Evolutionary conservation across 1,140 invertebrate species (phyloP).

Genomic region (Lasioglossum baleicum): DNA sequence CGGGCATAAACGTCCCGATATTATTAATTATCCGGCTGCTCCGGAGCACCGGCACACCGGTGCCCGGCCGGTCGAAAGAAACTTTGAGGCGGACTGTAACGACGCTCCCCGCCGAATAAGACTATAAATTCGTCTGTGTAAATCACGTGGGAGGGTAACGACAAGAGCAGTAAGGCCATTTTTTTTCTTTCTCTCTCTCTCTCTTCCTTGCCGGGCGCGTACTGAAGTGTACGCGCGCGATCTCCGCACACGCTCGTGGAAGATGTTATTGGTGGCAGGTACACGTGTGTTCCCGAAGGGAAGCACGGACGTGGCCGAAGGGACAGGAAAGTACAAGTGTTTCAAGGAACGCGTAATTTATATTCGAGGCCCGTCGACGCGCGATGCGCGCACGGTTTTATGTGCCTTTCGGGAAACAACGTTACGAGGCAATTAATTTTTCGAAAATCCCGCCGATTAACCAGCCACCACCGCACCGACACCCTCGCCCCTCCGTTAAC

Average conservation of each 20-base stretch:
- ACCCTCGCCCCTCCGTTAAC: background rate
- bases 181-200: slow-evolving; percentile 8
- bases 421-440: slow-evolving; percentile 67
- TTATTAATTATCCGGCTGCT: slow-evolving; percentile 29
- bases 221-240: too few relatives aligned
- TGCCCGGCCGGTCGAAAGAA: slow-evolving; percentile 4
- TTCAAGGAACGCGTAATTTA: slow-evolving; percentile 67
- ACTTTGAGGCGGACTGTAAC: slow-evolving; percentile 47
- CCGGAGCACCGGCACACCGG: background rate
- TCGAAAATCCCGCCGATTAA: slow-evolving; percentile 56
- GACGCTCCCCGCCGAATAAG: slow-evolving; percentile 55
- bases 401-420: slow-evolving; percentile 67
- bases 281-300: slow-evolving; percentile 53
- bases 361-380: slow-evolving; percentile 60
- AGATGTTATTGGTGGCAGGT: slow-evolving; percentile 57
- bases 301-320: slow-evolving; percentile 47
- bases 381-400: slow-evolving; percentile 53
- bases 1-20: slow-evolving; percentile 19
- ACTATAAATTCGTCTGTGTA: slow-evolving; percentile 66
- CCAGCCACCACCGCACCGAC: background rate
- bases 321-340: slow-evolving; percentile 59
- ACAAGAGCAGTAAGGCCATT: slow-evolving; percentile 31
- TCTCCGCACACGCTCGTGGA: slow-evolving; percentile 21
- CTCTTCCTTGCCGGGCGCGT: too few relatives aligned
- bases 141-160: slow-evolving; percentile 63